Conservation (phyloP, 2,797 vertebrate species). For the Enteromius viviparus region DNA sequence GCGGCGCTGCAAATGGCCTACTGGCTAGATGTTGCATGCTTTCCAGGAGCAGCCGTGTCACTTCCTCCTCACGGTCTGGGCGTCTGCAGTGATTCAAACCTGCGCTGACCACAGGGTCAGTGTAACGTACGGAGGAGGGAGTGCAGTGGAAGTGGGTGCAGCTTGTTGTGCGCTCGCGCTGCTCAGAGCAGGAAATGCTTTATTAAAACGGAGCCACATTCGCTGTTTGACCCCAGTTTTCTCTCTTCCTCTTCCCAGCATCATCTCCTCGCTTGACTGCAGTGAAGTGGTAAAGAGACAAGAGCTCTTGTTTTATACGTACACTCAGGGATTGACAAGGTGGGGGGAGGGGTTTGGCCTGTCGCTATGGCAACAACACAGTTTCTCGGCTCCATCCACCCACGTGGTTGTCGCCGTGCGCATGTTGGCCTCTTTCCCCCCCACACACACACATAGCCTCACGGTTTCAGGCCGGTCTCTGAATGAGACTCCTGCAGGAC, state of each 20-base stretch:
- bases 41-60: slow-evolving; percentile 30
- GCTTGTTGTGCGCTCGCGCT: not conserved
- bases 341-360: slow-evolving; percentile 37
- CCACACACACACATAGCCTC: not conserved
- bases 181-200: slow-evolving; percentile 17
- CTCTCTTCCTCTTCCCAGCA: slow-evolving; percentile 18
- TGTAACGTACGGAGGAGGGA: not conserved
- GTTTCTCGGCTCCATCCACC: slow-evolving; percentile 52
- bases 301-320: slow-evolving; percentile 41
- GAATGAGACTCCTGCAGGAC: slow-evolving; percentile 50
- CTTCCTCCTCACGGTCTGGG: slow-evolving; percentile 14
- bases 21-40: slow-evolving; percentile 40
- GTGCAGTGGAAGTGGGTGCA: not conserved
- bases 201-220: not conserved
- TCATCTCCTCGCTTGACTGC: not conserved
- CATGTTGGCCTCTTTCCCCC: slow-evolving; percentile 35
- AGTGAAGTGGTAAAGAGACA: slow-evolving; percentile 25
- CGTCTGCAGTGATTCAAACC: slow-evolving; percentile 28
- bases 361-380: slow-evolving; percentile 56
- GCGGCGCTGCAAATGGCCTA: slow-evolving; percentile 32
- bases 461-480: slow-evolving; percentile 23
- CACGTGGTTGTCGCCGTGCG: slow-evolving; percentile 41
- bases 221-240: not conserved
- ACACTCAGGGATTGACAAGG: slow-evolving; percentile 8
- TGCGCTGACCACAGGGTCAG: slow-evolving; percentile 15